Evolutionary conservation across 2,113 vertebrate species (phyloP).

Genomic region (Prinia subflava): DNA sequence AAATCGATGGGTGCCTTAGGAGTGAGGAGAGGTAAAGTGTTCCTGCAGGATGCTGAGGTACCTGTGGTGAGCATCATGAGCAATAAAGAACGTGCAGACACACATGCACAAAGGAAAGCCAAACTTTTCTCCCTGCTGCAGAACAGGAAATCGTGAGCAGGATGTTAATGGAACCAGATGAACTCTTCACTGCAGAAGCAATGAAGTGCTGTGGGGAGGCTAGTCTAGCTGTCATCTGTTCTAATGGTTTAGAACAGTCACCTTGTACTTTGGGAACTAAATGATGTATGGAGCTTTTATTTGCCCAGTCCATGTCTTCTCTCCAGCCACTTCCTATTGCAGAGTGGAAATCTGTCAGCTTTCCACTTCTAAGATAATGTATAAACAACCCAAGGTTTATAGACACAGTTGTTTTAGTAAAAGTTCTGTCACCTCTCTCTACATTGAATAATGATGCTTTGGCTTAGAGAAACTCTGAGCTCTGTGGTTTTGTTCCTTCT

Average conservation of each 20-base stretch:
- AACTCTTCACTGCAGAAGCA: not conserved
- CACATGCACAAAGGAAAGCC: not conserved
- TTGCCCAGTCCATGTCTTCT: not conserved
- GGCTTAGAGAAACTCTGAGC: not conserved
- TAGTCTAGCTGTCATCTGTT: not conserved
- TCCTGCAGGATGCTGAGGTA: not conserved
- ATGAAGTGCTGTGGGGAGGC: not conserved
- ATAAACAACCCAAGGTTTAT: not conserved
- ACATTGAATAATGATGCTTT: not conserved
- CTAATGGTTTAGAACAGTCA: not conserved
- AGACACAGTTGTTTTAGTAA: not conserved
- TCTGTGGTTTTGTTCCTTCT: not conserved
- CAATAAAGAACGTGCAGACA: not conserved
- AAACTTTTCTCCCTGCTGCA: not conserved
- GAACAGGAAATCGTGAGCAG: not conserved
- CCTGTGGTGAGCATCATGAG: not conserved
- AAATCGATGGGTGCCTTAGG: not conserved
- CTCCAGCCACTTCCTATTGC: not conserved
- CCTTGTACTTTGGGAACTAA: not conserved
- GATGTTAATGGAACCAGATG: not conserved
- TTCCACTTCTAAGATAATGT: not conserved
- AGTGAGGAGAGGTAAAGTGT: not conserved
- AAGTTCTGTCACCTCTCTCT: not conserved
- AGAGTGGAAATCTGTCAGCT: not conserved
- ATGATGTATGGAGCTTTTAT: constrained; percentile 8